Evolutionary conservation across 2,113 vertebrate genomes (phyloP).

Genomic region (Barbus barbus): DNA sequence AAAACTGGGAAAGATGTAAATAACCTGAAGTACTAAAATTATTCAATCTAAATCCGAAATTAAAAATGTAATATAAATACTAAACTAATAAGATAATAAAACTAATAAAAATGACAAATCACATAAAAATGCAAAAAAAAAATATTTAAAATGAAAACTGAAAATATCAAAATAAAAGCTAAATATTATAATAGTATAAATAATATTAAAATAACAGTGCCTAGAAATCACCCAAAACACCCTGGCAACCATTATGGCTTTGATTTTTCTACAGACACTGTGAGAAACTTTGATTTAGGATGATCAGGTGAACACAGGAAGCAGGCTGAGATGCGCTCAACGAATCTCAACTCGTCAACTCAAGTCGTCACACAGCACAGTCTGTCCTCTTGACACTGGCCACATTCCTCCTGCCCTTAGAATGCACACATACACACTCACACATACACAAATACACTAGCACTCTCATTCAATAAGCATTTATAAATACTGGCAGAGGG

Average conservation of each 20-base stretch:
- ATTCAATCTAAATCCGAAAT: too few relatives aligned
- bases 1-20: neutral
- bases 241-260: neutral
- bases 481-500: conserved; percentile 43
- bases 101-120: neutral
- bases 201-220: too few relatives aligned
- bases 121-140: too few relatives aligned
- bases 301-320: conserved; percentile 50
- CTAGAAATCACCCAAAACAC: neutral
- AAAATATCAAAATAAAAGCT: neutral
- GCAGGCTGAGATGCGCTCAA: conserved; percentile 54
- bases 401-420: conserved; percentile 61
- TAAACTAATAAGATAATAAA: neutral
- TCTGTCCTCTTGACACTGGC: conserved; percentile 66
- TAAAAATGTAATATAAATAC: too few relatives aligned
- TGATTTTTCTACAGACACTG: neutral
- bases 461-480: conserved; percentile 35
- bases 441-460: conserved; percentile 48
- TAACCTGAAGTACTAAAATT: neutral
- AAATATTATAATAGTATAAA: neutral
- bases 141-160: neutral
- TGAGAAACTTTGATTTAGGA: neutral
- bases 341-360: too few relatives aligned
- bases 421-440: conserved; percentile 1
- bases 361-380: conserved; percentile 70